phyloP scores from a whole-genome alignment of 2,888 invertebrate genomes.

The Amphipyra tragopoginis region DNA sequence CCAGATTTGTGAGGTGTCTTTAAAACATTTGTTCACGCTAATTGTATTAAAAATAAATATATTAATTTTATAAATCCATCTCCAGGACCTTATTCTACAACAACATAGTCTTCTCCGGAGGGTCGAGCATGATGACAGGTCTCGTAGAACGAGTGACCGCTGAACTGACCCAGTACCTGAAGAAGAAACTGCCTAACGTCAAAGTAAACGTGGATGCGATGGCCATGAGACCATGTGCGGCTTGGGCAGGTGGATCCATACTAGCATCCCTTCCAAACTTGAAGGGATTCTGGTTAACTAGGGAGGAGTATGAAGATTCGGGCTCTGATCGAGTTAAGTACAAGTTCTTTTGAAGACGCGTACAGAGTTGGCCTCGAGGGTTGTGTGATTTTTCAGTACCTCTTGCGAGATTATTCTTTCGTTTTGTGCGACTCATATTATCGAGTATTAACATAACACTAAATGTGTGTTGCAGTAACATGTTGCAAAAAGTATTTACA shows the following conservation, averaged over 20 bases:
- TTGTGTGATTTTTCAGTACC: neutral
- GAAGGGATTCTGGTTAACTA: slow-evolving; percentile 98
- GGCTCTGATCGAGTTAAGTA: slow-evolving; percentile 97
- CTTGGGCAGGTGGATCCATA: slow-evolving; percentile 99
- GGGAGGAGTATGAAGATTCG: slow-evolving; percentile 97
- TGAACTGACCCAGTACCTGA: slow-evolving; percentile 92
- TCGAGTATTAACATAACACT: too few species aligned
- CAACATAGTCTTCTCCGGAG: slow-evolving; percentile 96
- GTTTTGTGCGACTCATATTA: too few species aligned
- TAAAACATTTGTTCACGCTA: too few species aligned
- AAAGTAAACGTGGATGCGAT: slow-evolving; percentile 94
- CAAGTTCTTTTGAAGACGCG: slow-evolving; percentile 94
- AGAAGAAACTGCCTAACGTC: slow-evolving; percentile 86
- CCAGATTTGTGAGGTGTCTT: too few species aligned
- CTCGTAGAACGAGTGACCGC: slow-evolving; percentile 97
- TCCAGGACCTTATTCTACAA: slow-evolving; percentile 94
- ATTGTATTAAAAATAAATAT: too few species aligned
- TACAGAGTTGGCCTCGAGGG: neutral
- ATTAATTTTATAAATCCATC: neutral
- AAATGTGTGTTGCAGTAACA: too few species aligned
- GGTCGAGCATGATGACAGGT: slow-evolving; percentile 95
- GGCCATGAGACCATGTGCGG: slow-evolving; percentile 97
- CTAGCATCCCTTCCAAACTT: slow-evolving; percentile 96
- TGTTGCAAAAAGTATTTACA: too few species aligned
- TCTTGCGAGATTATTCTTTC: too few species aligned